Evolutionary conservation across 2,888 invertebrate genomes (phyloP), one percentile per base, ranked within the genome.

Genomic region (Drosophila stalkeri): DNA sequence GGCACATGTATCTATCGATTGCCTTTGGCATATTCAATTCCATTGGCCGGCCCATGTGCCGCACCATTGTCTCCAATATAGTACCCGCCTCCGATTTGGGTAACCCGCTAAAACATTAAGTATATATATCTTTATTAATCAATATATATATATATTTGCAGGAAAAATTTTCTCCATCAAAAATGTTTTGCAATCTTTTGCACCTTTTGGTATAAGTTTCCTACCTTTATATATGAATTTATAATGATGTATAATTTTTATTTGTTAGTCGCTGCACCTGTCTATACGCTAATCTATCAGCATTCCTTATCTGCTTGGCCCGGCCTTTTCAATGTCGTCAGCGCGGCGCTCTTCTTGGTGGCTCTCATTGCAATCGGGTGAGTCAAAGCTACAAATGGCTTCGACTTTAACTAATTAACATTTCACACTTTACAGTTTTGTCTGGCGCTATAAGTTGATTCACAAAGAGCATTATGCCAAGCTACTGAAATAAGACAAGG

Each of bases 81-180:
- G 92, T 92, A 3, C 91, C 92, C 2, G 71, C 89, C 12, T 91
- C 91, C 2, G 93, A 93, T 80, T 87, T 93, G 66, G 95, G 93
- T 89, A 75, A 60, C 44, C 46, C 20, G 46, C 23, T 0, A 9
- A 1, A 1, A 6, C 1, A 27, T 0, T 18, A 8, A 16, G 2
- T n/a, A 18, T 56, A 8, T 41, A n/a, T n/a, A n/a, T 18, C 41
- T 14, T 0, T 43, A 11, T 14, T 39, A 39, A 39, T 39, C 37
- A 39, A 39, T 39, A 9, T 14, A 18, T 35, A 23, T 6, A 6
- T 43, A 6, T 46, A 44, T 8, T 75, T 75, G 0, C 33, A 93
- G 95, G 95, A 7, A 96, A 96, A 93, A 94, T 96, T n/a, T 96
- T 96, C 88, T 94, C 96, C 0, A 92, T 96, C 41, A 94, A 95